These are phyloP conservation scores for Nerophis lumbriciformis DNA, from an alignment of 2,113 vertebrate species.

Conservation along the genomic window DNA sequence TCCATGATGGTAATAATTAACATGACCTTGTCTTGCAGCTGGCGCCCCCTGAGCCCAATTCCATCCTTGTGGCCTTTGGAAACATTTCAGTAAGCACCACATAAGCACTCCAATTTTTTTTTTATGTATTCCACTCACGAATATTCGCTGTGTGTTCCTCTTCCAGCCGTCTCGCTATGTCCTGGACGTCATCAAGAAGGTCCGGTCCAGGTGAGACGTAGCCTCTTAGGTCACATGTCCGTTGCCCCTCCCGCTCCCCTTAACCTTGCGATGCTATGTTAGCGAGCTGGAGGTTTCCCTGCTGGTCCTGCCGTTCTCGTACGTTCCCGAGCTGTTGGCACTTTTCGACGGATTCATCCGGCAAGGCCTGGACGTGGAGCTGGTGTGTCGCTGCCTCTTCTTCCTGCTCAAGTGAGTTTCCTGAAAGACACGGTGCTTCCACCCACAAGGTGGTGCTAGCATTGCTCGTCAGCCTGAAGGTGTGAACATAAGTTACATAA, in stretches of 20 bases:
- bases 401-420: conserved; percentile 86
- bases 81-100: conserved; percentile 80
- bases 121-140: too few relatives aligned
- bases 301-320: conserved; percentile 89
- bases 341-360: conserved; percentile 83
- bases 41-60: conserved; percentile 77
- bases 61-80: conserved; percentile 84
- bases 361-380: conserved; percentile 80
- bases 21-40: conserved; percentile 67
- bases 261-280: conserved; percentile 1
- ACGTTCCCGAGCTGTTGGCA: conserved; percentile 82
- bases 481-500: too few relatives aligned
- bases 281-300: conserved; percentile 94
- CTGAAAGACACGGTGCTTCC: not conserved
- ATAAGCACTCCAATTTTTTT: not conserved
- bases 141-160: conserved; percentile 6
- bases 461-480: too few relatives aligned
- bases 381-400: conserved; percentile 90
- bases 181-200: conserved; percentile 88
- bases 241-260: not conserved
- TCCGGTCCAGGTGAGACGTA: conserved; percentile 84
- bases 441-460: too few relatives aligned
- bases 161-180: conserved; percentile 82
- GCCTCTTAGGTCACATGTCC: not conserved
- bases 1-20: too few relatives aligned